A percentile compares a stretch with the other conserved stretches of the same genome.
phyloP scores from a whole-genome alignment of 2,113 vertebrate genomes.

The Deroptyus accipitrinus region DNA sequence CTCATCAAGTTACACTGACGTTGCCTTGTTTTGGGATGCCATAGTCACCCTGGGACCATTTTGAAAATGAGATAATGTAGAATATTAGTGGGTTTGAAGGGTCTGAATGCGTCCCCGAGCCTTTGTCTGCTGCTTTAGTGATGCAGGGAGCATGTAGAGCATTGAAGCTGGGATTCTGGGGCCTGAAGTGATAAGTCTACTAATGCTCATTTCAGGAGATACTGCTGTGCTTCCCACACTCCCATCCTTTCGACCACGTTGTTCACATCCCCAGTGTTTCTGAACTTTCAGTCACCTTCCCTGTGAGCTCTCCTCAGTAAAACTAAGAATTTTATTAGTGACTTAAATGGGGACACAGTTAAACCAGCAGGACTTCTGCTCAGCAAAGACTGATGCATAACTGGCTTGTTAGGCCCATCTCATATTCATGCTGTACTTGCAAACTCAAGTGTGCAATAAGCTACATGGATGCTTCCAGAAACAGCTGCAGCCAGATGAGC shows the following conservation, averaged over 20 bases:
- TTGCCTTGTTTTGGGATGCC: background rate
- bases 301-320: background rate
- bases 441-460: background rate
- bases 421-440: background rate
- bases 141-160: background rate
- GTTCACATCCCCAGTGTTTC: background rate
- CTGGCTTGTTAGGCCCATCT: background rate
- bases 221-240: background rate
- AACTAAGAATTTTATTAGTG: background rate
- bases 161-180: background rate
- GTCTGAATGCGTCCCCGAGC: background rate
- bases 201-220: background rate
- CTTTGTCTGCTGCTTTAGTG: background rate
- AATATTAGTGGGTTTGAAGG: background rate
- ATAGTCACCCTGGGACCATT: accelerated
- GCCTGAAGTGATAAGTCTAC: background rate
- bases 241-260: background rate
- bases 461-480: background rate
- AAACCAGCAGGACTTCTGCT: background rate
- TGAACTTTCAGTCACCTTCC: background rate
- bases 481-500: background rate
- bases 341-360: background rate
- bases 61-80: background rate
- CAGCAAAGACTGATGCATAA: background rate
- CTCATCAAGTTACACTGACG: background rate